Percentiles rank a stretch among this genome's conserved stretches.
These are phyloP conservation scores for Macaca nemestrina DNA, from an alignment of 2,113 vertebrate genomes.

Conservation along the genomic window DNA sequence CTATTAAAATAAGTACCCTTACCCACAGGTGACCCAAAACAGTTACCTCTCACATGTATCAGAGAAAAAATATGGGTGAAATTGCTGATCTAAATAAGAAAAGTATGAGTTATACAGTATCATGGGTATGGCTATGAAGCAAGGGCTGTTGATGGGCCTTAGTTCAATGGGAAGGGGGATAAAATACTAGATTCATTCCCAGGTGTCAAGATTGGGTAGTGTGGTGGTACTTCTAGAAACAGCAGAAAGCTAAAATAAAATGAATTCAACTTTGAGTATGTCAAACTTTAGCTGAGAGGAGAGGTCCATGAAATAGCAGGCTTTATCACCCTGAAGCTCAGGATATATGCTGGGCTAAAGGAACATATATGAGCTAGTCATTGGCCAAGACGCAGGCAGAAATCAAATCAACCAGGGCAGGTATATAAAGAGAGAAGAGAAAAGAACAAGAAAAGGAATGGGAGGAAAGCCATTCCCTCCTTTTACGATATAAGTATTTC, in stretches of 20 bases:
- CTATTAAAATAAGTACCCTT: background rate
- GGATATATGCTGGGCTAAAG: background rate
- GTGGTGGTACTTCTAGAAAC: background rate
- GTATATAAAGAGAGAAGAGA: background rate
- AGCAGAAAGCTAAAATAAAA: background rate
- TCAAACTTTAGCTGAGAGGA: background rate
- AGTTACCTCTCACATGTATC: background rate
- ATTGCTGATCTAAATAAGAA: background rate
- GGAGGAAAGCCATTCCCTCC: background rate
- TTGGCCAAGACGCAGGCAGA: background rate
- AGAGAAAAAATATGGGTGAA: background rate
- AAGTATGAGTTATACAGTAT: background rate
- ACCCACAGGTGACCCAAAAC: background rate
- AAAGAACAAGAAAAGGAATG: background rate
- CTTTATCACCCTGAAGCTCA: background rate
- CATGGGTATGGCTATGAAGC: background rate
- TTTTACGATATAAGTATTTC: background rate
- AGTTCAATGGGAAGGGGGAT: background rate
- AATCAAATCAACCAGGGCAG: background rate
- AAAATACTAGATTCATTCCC: background rate
- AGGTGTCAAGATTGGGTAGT: background rate
- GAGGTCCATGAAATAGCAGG: background rate
- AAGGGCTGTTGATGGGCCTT: background rate
- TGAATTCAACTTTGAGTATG: background rate
- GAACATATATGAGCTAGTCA: background rate